Conservation (phyloP, 2,113 vertebrate genomes). For the Pycnonotus jocosus region DNA sequence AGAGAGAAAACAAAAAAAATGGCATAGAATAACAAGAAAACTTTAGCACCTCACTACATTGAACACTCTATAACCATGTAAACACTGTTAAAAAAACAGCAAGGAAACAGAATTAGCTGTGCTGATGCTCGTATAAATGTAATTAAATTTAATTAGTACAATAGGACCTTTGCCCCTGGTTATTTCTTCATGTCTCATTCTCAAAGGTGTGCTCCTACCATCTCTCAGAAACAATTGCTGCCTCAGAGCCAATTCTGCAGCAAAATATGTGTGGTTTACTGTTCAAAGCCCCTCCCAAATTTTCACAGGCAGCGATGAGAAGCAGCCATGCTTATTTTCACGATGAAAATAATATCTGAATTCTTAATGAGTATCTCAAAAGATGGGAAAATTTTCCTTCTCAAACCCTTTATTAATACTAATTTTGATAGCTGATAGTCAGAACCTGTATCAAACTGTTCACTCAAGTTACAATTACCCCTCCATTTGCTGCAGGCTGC, state of each 20-base stretch:
- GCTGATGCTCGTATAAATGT: neutral
- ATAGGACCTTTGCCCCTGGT: neutral
- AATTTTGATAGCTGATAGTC: neutral
- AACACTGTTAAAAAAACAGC: neutral
- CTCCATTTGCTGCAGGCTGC: neutral
- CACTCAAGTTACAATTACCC: neutral
- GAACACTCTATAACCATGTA: neutral
- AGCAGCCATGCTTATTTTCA: neutral
- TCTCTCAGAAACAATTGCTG: neutral
- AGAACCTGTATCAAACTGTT: neutral
- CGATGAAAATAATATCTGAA: neutral
- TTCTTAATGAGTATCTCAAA: neutral
- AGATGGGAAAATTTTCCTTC: neutral
- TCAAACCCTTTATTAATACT: neutral
- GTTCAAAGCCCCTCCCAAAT: neutral
- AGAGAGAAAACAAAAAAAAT: neutral
- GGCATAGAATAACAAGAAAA: neutral
- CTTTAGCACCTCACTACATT: neutral
- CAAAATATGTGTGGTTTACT: neutral
- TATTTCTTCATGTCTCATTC: constrained; percentile 5
- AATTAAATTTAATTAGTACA: constrained; percentile 7
- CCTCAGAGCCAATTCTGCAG: neutral
- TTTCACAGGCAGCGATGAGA: neutral
- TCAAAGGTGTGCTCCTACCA: neutral
- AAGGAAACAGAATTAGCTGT: neutral